phyloP scores from a whole-genome alignment of 2,113 vertebrate species.

The Leiothrix lutea region DNA sequence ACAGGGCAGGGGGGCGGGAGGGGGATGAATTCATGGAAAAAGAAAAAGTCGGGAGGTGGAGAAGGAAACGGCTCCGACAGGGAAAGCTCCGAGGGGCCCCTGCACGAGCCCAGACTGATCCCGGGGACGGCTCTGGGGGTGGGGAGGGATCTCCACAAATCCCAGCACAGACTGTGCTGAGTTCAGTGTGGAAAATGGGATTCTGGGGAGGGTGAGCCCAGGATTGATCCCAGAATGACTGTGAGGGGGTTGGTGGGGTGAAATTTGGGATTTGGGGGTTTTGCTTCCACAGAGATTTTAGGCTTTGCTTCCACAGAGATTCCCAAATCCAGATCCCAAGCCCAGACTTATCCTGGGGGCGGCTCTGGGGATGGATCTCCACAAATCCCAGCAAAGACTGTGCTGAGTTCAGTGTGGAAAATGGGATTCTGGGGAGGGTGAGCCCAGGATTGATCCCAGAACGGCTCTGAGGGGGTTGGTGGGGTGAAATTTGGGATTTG shows the following conservation, averaged over 20 bases:
- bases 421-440: background rate
- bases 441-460: fast-evolving
- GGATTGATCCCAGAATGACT: fast-evolving
- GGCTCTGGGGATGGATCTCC: fast-evolving
- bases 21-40: background rate
- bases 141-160: background rate
- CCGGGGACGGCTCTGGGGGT: fast-evolving
- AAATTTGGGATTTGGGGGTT: background rate
- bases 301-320: fast-evolving
- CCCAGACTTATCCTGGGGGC: fast-evolving
- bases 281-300: fast-evolving
- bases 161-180: no score
- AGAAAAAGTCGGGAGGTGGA: background rate
- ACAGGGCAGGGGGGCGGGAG: fast-evolving
- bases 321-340: background rate
- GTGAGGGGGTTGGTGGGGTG: fast-evolving
- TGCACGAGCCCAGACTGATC: fast-evolving
- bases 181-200: background rate
- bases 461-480: fast-evolving
- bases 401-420: fast-evolving
- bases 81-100: background rate
- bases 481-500: background rate
- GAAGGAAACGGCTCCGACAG: background rate
- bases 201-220: background rate
- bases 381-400: fast-evolving